These are phyloP conservation scores for Pristionchus pacificus DNA, from an alignment of 1,140 invertebrate species.

Conservation along the genomic window DNA sequence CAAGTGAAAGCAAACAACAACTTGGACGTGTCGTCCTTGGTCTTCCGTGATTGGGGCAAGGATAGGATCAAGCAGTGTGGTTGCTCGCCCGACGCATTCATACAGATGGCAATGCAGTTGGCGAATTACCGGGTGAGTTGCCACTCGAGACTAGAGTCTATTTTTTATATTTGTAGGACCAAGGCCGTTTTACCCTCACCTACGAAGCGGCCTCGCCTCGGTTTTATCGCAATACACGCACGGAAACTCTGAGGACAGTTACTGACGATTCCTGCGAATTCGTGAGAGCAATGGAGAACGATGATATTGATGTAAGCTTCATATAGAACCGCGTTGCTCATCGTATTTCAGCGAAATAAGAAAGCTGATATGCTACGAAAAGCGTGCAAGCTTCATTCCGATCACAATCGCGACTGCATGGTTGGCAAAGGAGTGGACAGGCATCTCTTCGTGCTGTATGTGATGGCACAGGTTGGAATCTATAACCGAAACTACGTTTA, in stretches of 20 bases:
- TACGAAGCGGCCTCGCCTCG: constrained; percentile 97
- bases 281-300: constrained; percentile 80
- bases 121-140: constrained; percentile 38
- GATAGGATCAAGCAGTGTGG: constrained; percentile 58
- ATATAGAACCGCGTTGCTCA: not conserved
- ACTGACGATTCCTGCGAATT: constrained; percentile 83
- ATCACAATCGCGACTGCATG: constrained; percentile 73
- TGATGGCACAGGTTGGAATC: constrained; percentile 84
- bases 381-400: constrained; percentile 73
- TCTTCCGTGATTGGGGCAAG: constrained; percentile 46
- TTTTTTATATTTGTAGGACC: constrained; percentile 60
- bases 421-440: constrained; percentile 89
- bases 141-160: not conserved
- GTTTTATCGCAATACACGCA: constrained; percentile 86
- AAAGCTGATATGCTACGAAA: constrained; percentile 64
- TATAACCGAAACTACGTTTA: too few species aligned
- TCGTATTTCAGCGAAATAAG: constrained; percentile 53
- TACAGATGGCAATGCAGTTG: constrained; percentile 62
- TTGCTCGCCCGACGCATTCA: constrained; percentile 62
- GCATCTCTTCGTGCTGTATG: constrained; percentile 93
- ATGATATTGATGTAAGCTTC: constrained; percentile 11
- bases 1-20: constrained; percentile 19
- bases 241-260: constrained; percentile 91
- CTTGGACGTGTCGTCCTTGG: constrained; percentile 38
- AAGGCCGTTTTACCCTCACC: constrained; percentile 83